Conservation (phyloP, 2,797 vertebrate species). For the Podarcis lilfordi region DNA sequence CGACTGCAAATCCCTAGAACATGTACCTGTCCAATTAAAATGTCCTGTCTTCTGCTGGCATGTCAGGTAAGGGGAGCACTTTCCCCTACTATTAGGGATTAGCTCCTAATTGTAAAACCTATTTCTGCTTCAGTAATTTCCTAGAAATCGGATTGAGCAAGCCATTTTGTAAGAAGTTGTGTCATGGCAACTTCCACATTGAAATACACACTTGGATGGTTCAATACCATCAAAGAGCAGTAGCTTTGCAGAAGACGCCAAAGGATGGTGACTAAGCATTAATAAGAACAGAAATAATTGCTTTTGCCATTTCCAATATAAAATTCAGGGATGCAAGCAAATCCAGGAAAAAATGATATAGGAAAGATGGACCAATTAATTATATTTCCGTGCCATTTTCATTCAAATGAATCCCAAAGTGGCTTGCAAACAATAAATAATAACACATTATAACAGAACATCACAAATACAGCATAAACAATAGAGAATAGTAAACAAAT, state of each 20-base stretch:
- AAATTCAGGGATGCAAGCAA: neutral
- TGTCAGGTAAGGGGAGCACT: neutral
- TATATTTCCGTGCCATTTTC: neutral
- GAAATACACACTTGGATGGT: neutral
- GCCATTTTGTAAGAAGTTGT: neutral
- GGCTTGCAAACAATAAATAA: too few relatives aligned
- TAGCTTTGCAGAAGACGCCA: neutral
- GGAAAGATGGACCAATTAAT: neutral
- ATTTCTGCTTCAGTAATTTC: neutral
- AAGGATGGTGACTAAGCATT: neutral
- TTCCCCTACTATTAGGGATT: neutral
- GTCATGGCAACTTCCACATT: neutral
- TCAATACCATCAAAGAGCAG: too few relatives aligned
- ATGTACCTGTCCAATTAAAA: neutral
- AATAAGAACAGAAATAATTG: neutral
- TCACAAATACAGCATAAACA: too few relatives aligned
- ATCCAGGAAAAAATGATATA: neutral
- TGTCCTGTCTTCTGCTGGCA: neutral
- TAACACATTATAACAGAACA: too few relatives aligned
- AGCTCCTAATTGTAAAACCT: neutral
- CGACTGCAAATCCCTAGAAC: neutral
- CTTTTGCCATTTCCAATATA: slow-evolving; percentile 1
- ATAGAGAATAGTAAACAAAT: too few relatives aligned
- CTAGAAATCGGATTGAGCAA: neutral
- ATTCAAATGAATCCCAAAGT: neutral